A percentile compares a stretch with the other conserved stretches of the same genome.
Conservation (phyloP, 2,797 vertebrate genomes). For the Benthosema pterotum region DNA sequence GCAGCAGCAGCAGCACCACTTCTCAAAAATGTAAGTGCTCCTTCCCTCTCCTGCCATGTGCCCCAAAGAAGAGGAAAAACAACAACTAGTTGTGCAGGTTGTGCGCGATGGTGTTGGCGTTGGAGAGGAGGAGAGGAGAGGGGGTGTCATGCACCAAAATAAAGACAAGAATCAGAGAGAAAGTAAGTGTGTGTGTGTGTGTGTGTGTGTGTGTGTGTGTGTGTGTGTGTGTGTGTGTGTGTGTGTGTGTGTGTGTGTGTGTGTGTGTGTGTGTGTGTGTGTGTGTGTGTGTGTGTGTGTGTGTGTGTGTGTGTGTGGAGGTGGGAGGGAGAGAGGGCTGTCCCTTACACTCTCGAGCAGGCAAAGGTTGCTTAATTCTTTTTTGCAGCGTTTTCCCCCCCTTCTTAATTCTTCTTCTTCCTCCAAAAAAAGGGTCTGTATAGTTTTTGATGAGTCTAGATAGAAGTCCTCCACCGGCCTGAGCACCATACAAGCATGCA, state of each 20-base stretch:
- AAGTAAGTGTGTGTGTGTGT: conserved; percentile 29
- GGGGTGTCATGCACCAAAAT: conserved; percentile 17
- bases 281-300: conserved; percentile 23
- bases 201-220: conserved; percentile 19
- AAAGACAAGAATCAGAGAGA: conserved; percentile 1
- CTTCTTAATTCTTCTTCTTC: no score
- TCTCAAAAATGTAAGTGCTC: background rate
- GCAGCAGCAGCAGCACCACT: no score
- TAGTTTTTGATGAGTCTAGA: conserved; percentile 58
- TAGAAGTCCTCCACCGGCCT: conserved; percentile 62
- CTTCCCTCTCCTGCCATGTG: no score
- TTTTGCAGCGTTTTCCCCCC: conserved; percentile 54
- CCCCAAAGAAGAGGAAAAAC: no score
- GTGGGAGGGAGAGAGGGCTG: conserved; percentile 26
- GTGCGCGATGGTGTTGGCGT: conserved; percentile 20
- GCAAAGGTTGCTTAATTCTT: conserved; percentile 60
- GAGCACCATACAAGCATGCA: no score
- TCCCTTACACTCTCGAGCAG: conserved; percentile 51
- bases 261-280: conserved; percentile 25
- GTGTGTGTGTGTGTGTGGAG: background rate
- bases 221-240: conserved; percentile 16
- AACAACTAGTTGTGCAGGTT: no score
- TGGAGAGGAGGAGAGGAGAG: conserved; percentile 29
- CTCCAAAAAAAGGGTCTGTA: conserved; percentile 58
- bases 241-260: conserved; percentile 17